phyloP scores from a whole-genome alignment of 1,140 invertebrate species.

The Cephus cinctus region DNA sequence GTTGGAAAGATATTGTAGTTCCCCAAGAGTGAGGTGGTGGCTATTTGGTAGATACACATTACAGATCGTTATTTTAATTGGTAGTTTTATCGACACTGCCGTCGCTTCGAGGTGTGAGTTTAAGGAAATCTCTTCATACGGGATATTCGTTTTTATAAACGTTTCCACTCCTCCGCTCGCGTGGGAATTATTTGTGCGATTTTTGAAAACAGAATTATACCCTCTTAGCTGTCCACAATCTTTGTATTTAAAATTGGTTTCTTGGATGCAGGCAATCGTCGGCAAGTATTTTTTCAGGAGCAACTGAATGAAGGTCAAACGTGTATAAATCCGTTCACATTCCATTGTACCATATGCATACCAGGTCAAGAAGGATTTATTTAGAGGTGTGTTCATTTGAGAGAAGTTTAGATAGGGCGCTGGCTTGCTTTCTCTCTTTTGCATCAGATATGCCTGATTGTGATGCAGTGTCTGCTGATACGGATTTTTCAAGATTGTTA shows the following conservation, averaged over 20 bases:
- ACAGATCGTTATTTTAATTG: conserved; percentile 26
- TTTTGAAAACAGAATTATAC: conserved; percentile 26
- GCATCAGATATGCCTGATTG: too few species aligned
- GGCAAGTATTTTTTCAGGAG: conserved; percentile 13
- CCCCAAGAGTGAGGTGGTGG: conserved; percentile 11
- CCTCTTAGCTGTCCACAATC: conserved; percentile 18
- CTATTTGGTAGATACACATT: conserved; percentile 33
- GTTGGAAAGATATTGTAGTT: conserved; percentile 25
- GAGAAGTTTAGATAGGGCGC: too few species aligned
- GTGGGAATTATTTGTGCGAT: conserved; percentile 17
- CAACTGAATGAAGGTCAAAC: not conserved
- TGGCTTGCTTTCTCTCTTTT: too few species aligned
- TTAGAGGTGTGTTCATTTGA: too few species aligned
- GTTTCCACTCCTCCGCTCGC: conserved; percentile 32
- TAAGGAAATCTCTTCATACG: conserved; percentile 19
- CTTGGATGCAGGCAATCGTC: conserved; percentile 26
- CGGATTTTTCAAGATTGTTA: too few species aligned
- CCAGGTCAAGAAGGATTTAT: too few species aligned
- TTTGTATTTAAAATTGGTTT: conserved; percentile 29
- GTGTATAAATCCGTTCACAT: not conserved
- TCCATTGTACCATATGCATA: conserved; percentile 10
- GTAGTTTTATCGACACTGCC: conserved; percentile 21
- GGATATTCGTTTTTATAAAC: conserved; percentile 23
- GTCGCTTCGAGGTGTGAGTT: conserved; percentile 25
- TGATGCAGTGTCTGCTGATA: too few species aligned